phyloP scores from a whole-genome alignment of 2,113 vertebrate species.

The Ranitomeya variabilis region DNA sequence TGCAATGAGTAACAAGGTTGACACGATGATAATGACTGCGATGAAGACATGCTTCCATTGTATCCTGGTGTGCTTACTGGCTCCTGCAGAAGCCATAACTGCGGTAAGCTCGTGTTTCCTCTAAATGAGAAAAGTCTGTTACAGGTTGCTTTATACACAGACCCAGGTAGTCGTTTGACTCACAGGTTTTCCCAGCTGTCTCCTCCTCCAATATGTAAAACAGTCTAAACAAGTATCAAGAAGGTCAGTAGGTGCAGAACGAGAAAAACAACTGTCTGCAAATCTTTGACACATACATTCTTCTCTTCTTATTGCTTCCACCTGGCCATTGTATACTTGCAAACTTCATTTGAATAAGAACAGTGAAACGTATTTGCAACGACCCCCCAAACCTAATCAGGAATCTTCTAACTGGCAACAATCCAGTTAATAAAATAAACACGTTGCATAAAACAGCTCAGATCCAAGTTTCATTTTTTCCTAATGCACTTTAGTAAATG shows the following conservation, averaged over 20 bases:
- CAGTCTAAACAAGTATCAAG: conserved; percentile 3
- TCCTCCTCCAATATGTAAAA: conserved; percentile 48
- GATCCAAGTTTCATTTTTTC: not conserved
- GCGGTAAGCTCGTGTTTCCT: not conserved
- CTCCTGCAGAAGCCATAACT: not conserved
- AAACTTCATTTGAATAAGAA: not conserved
- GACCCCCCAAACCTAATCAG: too few species aligned
- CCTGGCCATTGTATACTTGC: not conserved
- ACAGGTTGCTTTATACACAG: not conserved
- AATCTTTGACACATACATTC: conserved; percentile 8
- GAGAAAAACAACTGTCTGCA: conserved; percentile 44
- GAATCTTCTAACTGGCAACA: not conserved
- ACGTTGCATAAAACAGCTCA: not conserved
- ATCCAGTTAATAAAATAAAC: not conserved
- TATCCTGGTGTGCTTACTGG: not conserved
- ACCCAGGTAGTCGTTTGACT: conserved; percentile 6
- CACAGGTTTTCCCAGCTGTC: conserved; percentile 4
- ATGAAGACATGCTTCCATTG: conserved; percentile 13
- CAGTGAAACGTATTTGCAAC: too few species aligned
- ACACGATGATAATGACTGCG: not conserved
- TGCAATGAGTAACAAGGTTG: not conserved
- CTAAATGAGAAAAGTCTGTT: conserved; percentile 33
- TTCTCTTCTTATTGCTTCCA: not conserved
- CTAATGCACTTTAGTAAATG: not conserved
- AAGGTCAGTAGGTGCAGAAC: conserved; percentile 31